These are phyloP conservation scores for Ursus arctos DNA, from an alignment of 2,113 vertebrate species.

Conservation along the genomic window DNA sequence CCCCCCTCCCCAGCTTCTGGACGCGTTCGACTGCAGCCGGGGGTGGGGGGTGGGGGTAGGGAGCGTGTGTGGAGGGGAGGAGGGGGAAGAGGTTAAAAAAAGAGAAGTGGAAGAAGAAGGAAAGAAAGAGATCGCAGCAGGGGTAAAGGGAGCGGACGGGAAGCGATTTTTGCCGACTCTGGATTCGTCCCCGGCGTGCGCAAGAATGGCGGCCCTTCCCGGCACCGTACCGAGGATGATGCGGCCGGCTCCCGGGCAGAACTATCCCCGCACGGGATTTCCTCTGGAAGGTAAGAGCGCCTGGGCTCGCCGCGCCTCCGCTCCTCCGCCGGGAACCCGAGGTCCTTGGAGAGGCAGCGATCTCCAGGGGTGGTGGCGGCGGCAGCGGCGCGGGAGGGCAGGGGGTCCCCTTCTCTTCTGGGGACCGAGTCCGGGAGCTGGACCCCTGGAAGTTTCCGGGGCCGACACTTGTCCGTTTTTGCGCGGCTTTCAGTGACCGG, in stretches of 20 bases:
- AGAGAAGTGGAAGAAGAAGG: not conserved
- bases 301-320: not conserved
- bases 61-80: slow-evolving; percentile 30
- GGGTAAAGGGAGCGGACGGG: slow-evolving; percentile 59
- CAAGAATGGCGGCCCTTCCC: slow-evolving; percentile 90
- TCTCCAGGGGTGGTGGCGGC: not conserved
- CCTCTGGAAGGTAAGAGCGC: slow-evolving; percentile 96
- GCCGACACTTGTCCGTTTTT: not conserved
- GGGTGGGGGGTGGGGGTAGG: slow-evolving; percentile 55
- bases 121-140: slow-evolving; percentile 69
- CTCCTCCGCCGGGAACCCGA: not conserved
- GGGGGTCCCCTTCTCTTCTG: not conserved
- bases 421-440: not conserved
- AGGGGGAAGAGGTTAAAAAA: slow-evolving; percentile 49
- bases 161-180: slow-evolving; percentile 49
- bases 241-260: slow-evolving; percentile 97
- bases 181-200: slow-evolving; percentile 66
- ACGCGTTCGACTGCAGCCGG: slow-evolving; percentile 36
- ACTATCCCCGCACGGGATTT: slow-evolving; percentile 97
- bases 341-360: not conserved
- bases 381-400: not conserved
- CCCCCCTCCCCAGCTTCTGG: slow-evolving; percentile 73
- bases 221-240: slow-evolving; percentile 97
- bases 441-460: slow-evolving; percentile 42
- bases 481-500: not conserved